phyloP scores from a whole-genome alignment of 2,888 invertebrate species.

The Stegana nigrithorax region DNA sequence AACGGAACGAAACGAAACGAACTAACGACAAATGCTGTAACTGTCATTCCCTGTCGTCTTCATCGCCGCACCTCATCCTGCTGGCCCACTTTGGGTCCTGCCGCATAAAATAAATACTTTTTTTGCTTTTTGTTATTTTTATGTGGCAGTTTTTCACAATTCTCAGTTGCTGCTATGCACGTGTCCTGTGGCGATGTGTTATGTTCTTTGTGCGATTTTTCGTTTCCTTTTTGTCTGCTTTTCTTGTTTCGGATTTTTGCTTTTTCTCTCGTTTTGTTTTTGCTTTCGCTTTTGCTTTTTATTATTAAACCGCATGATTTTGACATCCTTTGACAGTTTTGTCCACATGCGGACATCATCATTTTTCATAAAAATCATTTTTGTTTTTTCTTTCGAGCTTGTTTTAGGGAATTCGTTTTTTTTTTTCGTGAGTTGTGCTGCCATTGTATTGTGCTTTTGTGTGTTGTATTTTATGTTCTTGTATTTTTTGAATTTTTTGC shows the following conservation, averaged over 20 bases:
- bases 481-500: too few relatives aligned
- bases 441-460: not conserved
- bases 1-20: not conserved
- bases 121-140: not conserved
- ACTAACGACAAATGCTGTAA: slow-evolving; percentile 8
- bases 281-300: slow-evolving; percentile 29
- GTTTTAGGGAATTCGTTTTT: slow-evolving; percentile 27
- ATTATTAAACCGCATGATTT: slow-evolving; percentile 51
- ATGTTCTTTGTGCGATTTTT: not conserved
- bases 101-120: not conserved
- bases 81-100: not conserved
- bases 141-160: not conserved
- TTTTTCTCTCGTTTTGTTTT: not conserved
- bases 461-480: slow-evolving; percentile 5
- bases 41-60: not conserved
- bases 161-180: not conserved
- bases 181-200: too few relatives aligned
- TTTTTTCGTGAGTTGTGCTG: not conserved
- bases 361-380: slow-evolving; percentile 48
- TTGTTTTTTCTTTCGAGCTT: slow-evolving; percentile 26
- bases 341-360: slow-evolving; percentile 52
- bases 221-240: not conserved
- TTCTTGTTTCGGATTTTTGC: too few relatives aligned
- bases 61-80: not conserved
- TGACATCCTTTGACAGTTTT: slow-evolving; percentile 58